These are phyloP conservation scores for Microplitis deprimator DNA, from an alignment of 2,888 invertebrate genomes.

Conservation along the genomic window DNA sequence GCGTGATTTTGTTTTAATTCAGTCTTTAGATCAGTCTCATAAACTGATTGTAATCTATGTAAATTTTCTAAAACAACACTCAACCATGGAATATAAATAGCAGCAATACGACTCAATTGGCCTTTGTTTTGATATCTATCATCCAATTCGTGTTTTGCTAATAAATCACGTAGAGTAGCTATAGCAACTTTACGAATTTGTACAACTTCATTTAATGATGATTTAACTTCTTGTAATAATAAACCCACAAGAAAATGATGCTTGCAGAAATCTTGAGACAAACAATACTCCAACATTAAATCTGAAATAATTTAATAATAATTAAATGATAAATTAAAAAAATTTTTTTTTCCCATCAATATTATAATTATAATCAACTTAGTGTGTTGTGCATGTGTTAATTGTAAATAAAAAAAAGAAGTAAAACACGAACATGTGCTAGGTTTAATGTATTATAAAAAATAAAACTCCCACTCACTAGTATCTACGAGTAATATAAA, in stretches of 20 bases:
- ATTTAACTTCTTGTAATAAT: slow-evolving; percentile 89
- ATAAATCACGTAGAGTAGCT: slow-evolving; percentile 84
- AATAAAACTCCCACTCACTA: slow-evolving; percentile 55
- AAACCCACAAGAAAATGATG: slow-evolving; percentile 93
- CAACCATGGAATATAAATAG: slow-evolving; percentile 93
- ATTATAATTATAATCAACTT: slow-evolving; percentile 20
- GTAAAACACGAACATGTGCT: slow-evolving; percentile 1
- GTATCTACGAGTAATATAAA: neutral
- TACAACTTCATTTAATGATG: slow-evolving; percentile 87
- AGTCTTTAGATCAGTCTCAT: slow-evolving; percentile 62
- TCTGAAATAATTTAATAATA: slow-evolving; percentile 51
- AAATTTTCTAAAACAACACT: slow-evolving; percentile 90
- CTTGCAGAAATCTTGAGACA: slow-evolving; percentile 88
- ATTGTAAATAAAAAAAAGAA: neutral
- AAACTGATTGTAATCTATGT: slow-evolving; percentile 76
- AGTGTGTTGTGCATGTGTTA: neutral
- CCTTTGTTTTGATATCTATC: slow-evolving; percentile 88
- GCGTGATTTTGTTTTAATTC: slow-evolving; percentile 69
- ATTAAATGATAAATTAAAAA: neutral
- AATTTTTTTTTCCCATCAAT: neutral
- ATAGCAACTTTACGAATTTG: slow-evolving; percentile 88
- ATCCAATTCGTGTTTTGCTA: slow-evolving; percentile 96
- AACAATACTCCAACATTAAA: slow-evolving; percentile 75
- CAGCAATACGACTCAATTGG: slow-evolving; percentile 87
- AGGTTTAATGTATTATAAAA: neutral